A percentile compares a stretch with the other conserved stretches of the same genome.
phyloP scores from a whole-genome alignment of 1,140 invertebrate genomes.

The Rhizoglyphus robini region DNA sequence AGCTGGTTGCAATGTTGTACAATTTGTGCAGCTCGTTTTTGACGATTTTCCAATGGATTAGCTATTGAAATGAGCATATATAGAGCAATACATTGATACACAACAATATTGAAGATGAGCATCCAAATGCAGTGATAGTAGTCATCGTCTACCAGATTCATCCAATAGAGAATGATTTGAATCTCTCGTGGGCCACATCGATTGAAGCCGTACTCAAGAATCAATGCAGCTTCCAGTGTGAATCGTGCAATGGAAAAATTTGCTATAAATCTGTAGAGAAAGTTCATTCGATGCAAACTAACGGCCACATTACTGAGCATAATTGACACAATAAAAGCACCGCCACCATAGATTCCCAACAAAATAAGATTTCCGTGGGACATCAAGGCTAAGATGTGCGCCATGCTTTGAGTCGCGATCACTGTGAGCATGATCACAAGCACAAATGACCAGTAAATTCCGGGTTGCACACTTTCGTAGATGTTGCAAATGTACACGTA shows the following conservation, averaged over 20 bases:
- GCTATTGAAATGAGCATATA: not conserved
- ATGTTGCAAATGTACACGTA: not conserved
- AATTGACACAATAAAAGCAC: not conserved
- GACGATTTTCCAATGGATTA: constrained; percentile 12
- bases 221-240: not conserved
- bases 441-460: not conserved
- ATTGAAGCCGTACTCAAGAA: not conserved
- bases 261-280: not conserved
- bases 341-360: not conserved
- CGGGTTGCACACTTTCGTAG: not conserved
- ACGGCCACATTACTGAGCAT: not conserved
- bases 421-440: not conserved
- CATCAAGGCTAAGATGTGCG: not conserved
- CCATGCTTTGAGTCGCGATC: not conserved
- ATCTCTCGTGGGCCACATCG: not conserved
- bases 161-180: not conserved
- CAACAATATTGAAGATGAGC: not conserved
- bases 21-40: not conserved
- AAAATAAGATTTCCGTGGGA: not conserved
- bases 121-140: not conserved
- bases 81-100: not conserved
- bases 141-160: not conserved
- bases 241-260: not conserved
- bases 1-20: too few species aligned
- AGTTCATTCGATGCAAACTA: not conserved